Evolutionary conservation across 1,140 invertebrate genomes (phyloP), one percentile per base, ranked within the genome.

Genomic region (Polyergus mexicanus): DNA sequence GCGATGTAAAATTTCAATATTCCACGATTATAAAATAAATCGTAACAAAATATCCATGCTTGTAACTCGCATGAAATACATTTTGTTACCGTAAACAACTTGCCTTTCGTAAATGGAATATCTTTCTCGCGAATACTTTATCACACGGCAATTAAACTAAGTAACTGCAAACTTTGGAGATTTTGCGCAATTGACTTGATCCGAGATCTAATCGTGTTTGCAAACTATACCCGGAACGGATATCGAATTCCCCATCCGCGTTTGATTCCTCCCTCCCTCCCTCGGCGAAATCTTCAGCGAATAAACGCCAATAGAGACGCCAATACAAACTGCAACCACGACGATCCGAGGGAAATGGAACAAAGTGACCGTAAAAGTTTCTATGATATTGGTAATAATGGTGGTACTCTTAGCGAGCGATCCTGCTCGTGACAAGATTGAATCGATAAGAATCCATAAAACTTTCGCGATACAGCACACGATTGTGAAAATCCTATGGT

Each of bases 301-400:
- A 47, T 54, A 60, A 85, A 86, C 71, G 71, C 88, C 16, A 65
- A 77, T 77, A 65, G 51, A 63, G 58, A 19, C 35, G 25, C 72
- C 72, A 28, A 62, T 89, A 83, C 85, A 85, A 90, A 89, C 84
- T 84, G 85, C 44, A 56, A 22, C 56, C 38, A 44, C 47, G 86
- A 89, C 85, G 58, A 25, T 56, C 74, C 68, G 22, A 28, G 78
- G 80, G 87, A 91, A 89, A 92, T 90, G 88, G 81, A 85, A 88
- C 88, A 87, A 91, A 91, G 80, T 89, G 86, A 32, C 85, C 89
- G 88, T 93, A 92, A 93, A 93, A 92, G 89, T 93, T 89, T 80
- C 87, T 89, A 92, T 92, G 89, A 88, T 87, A 88, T 85, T 85
- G 84, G 68, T 90, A 86, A 92, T 92, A 91, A 90, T 86, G 85